phyloP scores from a whole-genome alignment of 2,797 vertebrate genomes.

The Chelon labrosus region DNA sequence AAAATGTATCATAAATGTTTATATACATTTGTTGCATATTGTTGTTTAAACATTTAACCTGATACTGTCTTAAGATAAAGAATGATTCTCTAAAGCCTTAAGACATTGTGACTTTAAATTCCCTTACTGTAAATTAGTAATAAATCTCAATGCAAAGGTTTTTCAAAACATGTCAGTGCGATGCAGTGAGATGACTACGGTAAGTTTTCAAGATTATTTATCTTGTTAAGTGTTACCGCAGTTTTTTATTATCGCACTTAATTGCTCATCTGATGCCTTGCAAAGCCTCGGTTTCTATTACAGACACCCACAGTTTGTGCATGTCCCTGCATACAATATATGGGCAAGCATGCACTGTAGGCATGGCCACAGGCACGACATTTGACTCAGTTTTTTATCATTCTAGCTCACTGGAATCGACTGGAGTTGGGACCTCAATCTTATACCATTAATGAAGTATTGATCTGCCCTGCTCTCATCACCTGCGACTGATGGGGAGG shows the following conservation, averaged over 20 bases:
- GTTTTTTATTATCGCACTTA: background rate
- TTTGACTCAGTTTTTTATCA: constrained; percentile 28
- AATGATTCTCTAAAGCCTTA: background rate
- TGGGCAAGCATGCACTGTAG: background rate
- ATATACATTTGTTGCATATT: background rate
- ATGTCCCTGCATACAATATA: background rate
- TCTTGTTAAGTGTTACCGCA: background rate
- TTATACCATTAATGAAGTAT: constrained; percentile 78
- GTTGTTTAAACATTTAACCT: background rate
- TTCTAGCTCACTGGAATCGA: constrained; percentile 61
- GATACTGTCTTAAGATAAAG: background rate
- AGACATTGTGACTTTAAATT: background rate
- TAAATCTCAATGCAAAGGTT: background rate
- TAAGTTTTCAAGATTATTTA: background rate
- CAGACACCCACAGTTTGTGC: background rate
- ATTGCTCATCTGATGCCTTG: background rate
- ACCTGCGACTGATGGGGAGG: constrained; percentile 48
- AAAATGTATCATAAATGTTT: background rate
- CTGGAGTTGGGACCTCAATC: constrained; percentile 52
- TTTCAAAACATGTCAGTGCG: background rate
- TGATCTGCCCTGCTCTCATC: constrained; percentile 52
- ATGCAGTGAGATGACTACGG: background rate
- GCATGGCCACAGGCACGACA: constrained; percentile 3
- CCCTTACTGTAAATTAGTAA: background rate
- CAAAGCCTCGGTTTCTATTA: background rate